Conservation (phyloP, 2,888 invertebrate genomes). For the Drosophila atroscutellata region DNA sequence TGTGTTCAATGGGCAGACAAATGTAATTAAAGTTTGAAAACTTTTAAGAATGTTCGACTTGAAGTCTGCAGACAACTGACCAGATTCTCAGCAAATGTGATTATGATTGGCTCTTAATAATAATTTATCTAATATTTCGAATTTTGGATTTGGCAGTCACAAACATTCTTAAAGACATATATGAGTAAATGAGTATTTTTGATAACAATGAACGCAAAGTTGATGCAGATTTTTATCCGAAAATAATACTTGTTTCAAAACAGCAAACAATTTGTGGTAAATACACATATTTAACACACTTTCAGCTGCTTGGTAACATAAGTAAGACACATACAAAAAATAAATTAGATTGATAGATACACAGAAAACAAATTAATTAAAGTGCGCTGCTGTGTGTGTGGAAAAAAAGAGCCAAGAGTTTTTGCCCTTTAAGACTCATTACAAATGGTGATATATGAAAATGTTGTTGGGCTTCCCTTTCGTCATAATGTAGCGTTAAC, state of each 20-base stretch:
- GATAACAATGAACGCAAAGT: background rate
- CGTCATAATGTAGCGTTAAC: conserved; percentile 4
- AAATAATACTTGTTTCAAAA: background rate
- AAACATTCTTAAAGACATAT: background rate
- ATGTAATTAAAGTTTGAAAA: conserved; percentile 56
- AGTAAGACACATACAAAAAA: background rate
- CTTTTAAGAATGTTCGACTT: conserved; percentile 19
- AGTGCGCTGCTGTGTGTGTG: background rate
- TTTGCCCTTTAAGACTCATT: background rate
- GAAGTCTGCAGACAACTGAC: background rate
- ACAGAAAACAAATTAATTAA: background rate
- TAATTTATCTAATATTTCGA: background rate
- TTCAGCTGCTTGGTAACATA: background rate
- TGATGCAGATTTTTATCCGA: background rate
- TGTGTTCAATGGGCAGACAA: conserved; percentile 35
- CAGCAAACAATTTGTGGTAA: background rate
- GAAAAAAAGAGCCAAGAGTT: background rate
- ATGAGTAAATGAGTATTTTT: background rate
- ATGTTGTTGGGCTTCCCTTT: background rate
- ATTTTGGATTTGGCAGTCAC: background rate
- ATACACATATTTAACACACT: background rate
- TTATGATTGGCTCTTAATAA: background rate
- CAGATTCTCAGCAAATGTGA: background rate
- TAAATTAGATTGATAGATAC: background rate
- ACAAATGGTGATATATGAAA: conserved; percentile 18